Conservation (phyloP, 2,888 invertebrate species). For the Caprella mutica region DNA sequence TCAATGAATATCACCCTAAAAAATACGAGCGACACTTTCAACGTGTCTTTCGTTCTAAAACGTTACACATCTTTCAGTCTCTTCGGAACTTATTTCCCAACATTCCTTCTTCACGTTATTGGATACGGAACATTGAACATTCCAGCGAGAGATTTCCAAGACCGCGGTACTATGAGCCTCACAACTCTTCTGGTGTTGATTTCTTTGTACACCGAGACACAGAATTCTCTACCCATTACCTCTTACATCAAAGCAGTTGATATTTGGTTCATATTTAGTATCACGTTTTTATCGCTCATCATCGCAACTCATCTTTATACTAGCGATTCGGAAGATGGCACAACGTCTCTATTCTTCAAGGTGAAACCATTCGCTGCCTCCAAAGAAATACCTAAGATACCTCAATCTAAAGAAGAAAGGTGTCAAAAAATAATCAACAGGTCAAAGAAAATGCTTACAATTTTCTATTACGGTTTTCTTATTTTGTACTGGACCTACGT, state of each 20-base stretch:
- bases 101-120: constrained; percentile 13
- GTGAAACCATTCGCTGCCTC: too few relatives aligned
- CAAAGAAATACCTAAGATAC: too few relatives aligned
- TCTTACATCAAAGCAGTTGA: constrained; percentile 21
- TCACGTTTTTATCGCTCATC: constrained; percentile 15
- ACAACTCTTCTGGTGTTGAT: constrained; percentile 23
- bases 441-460: too few relatives aligned
- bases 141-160: constrained; percentile 16
- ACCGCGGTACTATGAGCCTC: constrained; percentile 23
- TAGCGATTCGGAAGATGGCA: background rate
- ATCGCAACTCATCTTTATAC: constrained; percentile 13
- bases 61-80: too few relatives aligned
- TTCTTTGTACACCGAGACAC: constrained; percentile 17
- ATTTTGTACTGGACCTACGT: too few relatives aligned
- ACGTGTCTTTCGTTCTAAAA: too few relatives aligned
- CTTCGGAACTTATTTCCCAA: constrained; percentile 18
- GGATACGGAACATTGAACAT: constrained; percentile 13
- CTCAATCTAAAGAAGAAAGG: too few relatives aligned
- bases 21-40: too few relatives aligned
- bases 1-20: too few relatives aligned
- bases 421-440: too few relatives aligned
- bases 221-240: constrained; percentile 13
- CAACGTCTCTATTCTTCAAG: too few relatives aligned
- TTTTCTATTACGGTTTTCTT: too few relatives aligned
- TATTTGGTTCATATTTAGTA: constrained; percentile 24